Evolutionary conservation across 2,797 vertebrate species (phyloP), one percentile per base, ranked within the genome.

Genomic region (Enteromius unitaeniatus): DNA sequence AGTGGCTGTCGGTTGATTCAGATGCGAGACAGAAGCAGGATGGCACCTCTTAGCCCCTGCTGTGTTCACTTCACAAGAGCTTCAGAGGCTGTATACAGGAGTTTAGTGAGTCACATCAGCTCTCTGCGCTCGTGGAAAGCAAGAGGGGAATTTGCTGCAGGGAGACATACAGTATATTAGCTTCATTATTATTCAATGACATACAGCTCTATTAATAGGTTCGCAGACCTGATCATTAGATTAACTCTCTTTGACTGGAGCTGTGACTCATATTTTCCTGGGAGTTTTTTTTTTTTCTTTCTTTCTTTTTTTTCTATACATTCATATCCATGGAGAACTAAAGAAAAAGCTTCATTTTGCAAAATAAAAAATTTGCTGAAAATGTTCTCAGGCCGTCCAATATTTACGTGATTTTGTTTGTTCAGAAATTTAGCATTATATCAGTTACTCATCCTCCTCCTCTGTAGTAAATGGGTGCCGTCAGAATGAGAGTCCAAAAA

Each of bases 151-250:
- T 62, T 64, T 51, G 40, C 69, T 64, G 19, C 42, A 73, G 7
- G 47, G 53, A 72, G 40, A 81, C 69, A 81, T 49, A 60, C 37
- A 37, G 37, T 34, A 34, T 40, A 40, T 62, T 82, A 64, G 21
- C 80, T 82, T 65, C 42, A 82, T 74, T 74, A 65, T 74, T 74
- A 74, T 82, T 74, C 69, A 75, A 6, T 37, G 58, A 51, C 58
- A 65, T 37, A 15, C 17, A 9, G 37, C 37, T 81, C 69, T 65
- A 51, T 82, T 74, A 65, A 75, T 82, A 75, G 58, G 10, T 28
- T 49, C 26, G 6, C 55, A 49, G 28, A 79, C 14, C 26, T 19
- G 14, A 80, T 81, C 26, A 70, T 73, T 53, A 72, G 23, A 72
- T 62, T 31, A 62, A 23, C 55, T 62, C 3, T 40, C 19, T 49